phyloP scores from a whole-genome alignment of 1,140 invertebrate genomes.

The Adelges cooleyi region DNA sequence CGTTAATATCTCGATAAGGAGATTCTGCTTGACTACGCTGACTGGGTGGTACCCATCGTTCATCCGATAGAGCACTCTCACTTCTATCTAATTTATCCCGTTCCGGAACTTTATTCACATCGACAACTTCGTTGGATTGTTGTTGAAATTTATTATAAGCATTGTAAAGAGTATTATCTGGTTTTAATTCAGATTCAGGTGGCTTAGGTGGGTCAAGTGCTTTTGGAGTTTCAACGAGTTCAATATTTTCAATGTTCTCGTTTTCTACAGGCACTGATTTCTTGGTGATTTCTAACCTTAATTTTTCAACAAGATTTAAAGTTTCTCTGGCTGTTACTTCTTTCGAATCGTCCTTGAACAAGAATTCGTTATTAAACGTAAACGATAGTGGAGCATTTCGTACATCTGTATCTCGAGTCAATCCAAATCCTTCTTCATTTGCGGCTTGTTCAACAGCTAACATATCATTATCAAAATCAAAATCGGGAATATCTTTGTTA shows the following conservation, averaged over 20 bases:
- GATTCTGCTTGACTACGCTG: constrained; percentile 40
- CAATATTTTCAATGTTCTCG: constrained; percentile 19
- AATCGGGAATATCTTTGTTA: constrained; percentile 41
- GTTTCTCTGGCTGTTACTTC: constrained; percentile 63
- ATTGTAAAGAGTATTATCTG: constrained; percentile 25
- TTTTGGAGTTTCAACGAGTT: constrained; percentile 1
- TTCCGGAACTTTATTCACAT: constrained; percentile 32
- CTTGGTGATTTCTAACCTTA: constrained; percentile 52
- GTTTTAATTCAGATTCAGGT: constrained; percentile 17
- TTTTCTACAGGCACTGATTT: constrained; percentile 17
- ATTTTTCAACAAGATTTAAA: constrained; percentile 62
- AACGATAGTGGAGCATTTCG: constrained; percentile 47
- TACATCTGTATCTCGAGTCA: constrained; percentile 46
- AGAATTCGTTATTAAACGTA: constrained; percentile 47
- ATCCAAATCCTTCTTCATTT: constrained; percentile 50
- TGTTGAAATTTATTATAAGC: constrained; percentile 17
- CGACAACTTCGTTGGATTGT: constrained; percentile 17
- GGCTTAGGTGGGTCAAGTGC: neutral
- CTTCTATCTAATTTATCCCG: constrained; percentile 39
- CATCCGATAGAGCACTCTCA: constrained; percentile 45
- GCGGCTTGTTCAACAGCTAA: constrained; percentile 47
- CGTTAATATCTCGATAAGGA: constrained; percentile 50
- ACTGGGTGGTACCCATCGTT: constrained; percentile 53
- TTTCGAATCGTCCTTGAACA: constrained; percentile 66
- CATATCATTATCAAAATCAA: constrained; percentile 54